A percentile compares a stretch with the other conserved stretches of the same genome.
These are phyloP conservation scores for Scelioninae gen. 2 DNA, from an alignment of 2,888 invertebrate genomes.

Conservation along the genomic window DNA sequence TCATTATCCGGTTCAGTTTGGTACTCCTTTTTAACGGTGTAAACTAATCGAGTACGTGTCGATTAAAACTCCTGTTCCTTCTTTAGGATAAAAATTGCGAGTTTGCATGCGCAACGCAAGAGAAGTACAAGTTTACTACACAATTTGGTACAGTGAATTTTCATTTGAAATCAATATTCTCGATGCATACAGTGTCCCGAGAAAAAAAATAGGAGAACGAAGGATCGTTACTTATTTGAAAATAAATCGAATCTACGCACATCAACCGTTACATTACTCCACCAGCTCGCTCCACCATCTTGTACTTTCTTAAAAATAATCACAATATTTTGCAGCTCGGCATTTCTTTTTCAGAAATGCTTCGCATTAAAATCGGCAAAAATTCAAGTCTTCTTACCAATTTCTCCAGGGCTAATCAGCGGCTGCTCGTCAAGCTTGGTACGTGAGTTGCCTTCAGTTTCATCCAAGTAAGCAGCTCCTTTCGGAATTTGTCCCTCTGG, in stretches of 20 bases:
- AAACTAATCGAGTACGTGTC: slow-evolving; percentile 76
- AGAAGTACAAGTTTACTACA: slow-evolving; percentile 25
- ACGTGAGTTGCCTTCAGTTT: slow-evolving; percentile 66
- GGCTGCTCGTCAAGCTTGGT: slow-evolving; percentile 66
- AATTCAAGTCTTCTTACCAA: slow-evolving; percentile 66
- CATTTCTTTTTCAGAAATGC: not conserved
- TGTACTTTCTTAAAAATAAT: not conserved
- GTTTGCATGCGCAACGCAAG: slow-evolving; percentile 36
- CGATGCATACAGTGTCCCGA: too few relatives aligned
- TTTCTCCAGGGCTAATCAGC: slow-evolving; percentile 70
- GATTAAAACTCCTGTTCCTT: slow-evolving; percentile 41
- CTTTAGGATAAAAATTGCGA: slow-evolving; percentile 44
- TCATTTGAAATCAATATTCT: slow-evolving; percentile 6
- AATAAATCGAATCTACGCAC: too few relatives aligned
- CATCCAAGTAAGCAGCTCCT: slow-evolving; percentile 84
- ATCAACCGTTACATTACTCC: too few relatives aligned
- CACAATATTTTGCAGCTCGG: not conserved
- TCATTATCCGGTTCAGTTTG: slow-evolving; percentile 83
- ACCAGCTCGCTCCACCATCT: too few relatives aligned
- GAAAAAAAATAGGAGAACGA: too few relatives aligned
- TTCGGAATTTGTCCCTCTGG: slow-evolving; percentile 89
- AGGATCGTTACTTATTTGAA: not conserved
- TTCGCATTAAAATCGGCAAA: slow-evolving; percentile 8
- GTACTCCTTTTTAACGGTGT: slow-evolving; percentile 85
- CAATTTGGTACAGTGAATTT: slow-evolving; percentile 7